These are phyloP conservation scores for Clarias macrocephalus DNA, from an alignment of 2,113 vertebrate species.

Conservation along the genomic window DNA sequence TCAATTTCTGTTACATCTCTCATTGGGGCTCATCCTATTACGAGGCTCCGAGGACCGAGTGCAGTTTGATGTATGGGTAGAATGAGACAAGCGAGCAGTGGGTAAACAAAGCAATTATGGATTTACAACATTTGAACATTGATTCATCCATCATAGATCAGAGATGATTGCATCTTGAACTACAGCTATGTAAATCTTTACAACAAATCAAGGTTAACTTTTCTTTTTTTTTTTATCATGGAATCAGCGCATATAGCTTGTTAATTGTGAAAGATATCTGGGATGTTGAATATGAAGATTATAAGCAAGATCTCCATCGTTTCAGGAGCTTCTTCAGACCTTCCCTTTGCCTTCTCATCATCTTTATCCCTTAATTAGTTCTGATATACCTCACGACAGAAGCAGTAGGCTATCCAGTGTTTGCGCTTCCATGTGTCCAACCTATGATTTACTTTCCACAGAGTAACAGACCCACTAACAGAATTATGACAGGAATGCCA, in stretches of 20 bases:
- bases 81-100: neutral
- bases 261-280: neutral
- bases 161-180: neutral
- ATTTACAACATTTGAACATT: neutral
- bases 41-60: neutral
- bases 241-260: neutral
- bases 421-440: constrained; percentile 54
- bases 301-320: neutral
- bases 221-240: too few species aligned
- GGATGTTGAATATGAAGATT: neutral
- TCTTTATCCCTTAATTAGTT: constrained; percentile 18
- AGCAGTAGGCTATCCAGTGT: neutral
- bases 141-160: neutral
- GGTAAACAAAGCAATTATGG: constrained; percentile 24
- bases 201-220: neutral
- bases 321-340: too few species aligned
- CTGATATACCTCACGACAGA: constrained; percentile 17
- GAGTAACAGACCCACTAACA: constrained; percentile 8
- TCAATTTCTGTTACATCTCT: constrained; percentile 20
- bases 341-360: neutral
- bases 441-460: constrained; percentile 58
- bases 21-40: constrained; percentile 19
- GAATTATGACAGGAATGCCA: constrained; percentile 45
- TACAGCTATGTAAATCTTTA: neutral
- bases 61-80: neutral